Conservation (phyloP, 2,113 vertebrate species). For the Tragelaphus strepsiceros region DNA sequence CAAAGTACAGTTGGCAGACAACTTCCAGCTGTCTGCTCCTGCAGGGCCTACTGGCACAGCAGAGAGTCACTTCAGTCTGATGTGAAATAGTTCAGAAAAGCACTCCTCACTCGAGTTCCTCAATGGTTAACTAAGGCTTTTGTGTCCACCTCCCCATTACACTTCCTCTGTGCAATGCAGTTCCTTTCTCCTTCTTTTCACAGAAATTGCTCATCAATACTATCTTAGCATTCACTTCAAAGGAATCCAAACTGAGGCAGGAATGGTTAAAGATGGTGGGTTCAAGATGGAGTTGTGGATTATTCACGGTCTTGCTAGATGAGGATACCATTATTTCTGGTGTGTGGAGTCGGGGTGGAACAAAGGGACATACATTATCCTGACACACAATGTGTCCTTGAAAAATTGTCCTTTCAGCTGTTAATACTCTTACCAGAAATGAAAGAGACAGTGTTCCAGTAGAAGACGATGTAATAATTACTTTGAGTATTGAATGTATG, state of each 20-base stretch:
- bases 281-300: not conserved
- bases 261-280: not conserved
- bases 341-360: rapidly evolving
- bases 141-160: no score
- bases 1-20: not conserved
- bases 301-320: not conserved
- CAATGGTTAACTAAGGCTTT: not conserved
- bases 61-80: not conserved
- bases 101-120: not conserved
- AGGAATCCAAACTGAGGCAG: not conserved
- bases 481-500: not conserved
- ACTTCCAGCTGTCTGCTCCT: not conserved
- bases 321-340: not conserved
- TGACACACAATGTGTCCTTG: not conserved
- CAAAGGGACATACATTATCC: not conserved
- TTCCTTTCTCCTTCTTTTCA: not conserved
- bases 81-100: not conserved
- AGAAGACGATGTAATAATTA: not conserved
- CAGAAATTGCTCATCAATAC: not conserved
- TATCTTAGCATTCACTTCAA: not conserved
- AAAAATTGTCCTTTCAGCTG: not conserved
- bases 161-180: not conserved
- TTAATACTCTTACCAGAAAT: not conserved
- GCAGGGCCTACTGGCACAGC: not conserved
- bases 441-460: not conserved